phyloP scores from a whole-genome alignment of 2,888 invertebrate genomes.

The Philhelius pedissequus region DNA sequence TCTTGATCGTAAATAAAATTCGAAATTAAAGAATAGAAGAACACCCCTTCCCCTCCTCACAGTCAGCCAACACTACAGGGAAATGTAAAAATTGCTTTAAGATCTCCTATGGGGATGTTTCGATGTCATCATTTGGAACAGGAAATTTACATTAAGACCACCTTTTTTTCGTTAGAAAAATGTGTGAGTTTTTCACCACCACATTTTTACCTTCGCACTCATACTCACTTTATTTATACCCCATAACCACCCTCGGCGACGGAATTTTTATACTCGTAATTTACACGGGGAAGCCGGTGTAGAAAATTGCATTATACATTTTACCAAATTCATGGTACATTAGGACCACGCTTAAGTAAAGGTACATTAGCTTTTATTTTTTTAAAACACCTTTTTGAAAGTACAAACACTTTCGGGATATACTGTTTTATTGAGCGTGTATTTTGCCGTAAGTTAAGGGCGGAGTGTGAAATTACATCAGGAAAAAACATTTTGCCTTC shows the following conservation, averaged over 20 bases:
- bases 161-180: conserved; percentile 26
- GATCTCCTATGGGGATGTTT: conserved; percentile 58
- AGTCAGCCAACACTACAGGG: too few relatives aligned
- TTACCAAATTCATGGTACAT: conserved; percentile 64
- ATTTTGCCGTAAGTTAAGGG: conserved; percentile 14
- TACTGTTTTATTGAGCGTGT: conserved; percentile 16
- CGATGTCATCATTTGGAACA: conserved; percentile 65
- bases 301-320: conserved; percentile 49
- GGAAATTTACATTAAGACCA: conserved; percentile 62
- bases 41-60: not conserved
- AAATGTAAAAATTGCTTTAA: conserved; percentile 45
- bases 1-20: conserved; percentile 10
- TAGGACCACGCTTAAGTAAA: conserved; percentile 45
- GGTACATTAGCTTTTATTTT: conserved; percentile 64
- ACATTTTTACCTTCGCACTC: not conserved
- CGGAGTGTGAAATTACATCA: conserved; percentile 36
- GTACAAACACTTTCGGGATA: conserved; percentile 11
- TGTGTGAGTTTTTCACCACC: not conserved
- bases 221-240: not conserved
- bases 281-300: not conserved
- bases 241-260: not conserved
- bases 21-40: conserved; percentile 11
- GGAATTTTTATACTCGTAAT: conserved; percentile 50
- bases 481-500: conserved; percentile 35
- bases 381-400: conserved; percentile 28